These are phyloP conservation scores for Spatula clypeata DNA, from an alignment of 2,797 vertebrate species.

Conservation along the genomic window DNA sequence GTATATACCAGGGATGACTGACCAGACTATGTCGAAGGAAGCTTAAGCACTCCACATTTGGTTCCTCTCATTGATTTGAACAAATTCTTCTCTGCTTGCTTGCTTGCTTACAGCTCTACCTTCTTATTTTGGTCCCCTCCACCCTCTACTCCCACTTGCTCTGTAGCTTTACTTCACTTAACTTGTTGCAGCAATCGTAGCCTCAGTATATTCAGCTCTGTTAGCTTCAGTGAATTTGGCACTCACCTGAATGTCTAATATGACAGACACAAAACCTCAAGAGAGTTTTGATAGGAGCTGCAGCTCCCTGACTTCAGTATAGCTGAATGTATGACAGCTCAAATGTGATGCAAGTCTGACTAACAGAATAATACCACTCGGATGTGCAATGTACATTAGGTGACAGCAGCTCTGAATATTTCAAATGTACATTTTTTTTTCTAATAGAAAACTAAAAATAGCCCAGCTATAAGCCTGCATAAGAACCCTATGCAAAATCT, in stretches of 20 bases:
- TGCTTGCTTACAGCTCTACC: neutral
- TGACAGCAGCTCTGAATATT: conserved; percentile 7
- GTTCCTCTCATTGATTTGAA: neutral
- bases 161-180: neutral
- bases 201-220: neutral
- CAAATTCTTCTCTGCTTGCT: neutral
- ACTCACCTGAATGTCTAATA: neutral
- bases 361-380: conserved; percentile 6
- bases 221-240: neutral
- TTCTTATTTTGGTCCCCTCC: neutral
- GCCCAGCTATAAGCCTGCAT: neutral
- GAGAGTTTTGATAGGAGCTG: neutral
- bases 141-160: neutral
- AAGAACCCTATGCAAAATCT: neutral
- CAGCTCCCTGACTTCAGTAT: neutral
- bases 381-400: neutral
- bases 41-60: neutral
- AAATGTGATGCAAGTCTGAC: neutral
- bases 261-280: neutral
- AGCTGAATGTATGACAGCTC: neutral
- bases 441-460: conserved; percentile 27
- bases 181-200: neutral
- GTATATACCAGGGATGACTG: neutral
- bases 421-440: neutral
- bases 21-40: neutral